phyloP scores from a whole-genome alignment of 2,888 invertebrate species.

The Rhamphomyia laevipes region DNA sequence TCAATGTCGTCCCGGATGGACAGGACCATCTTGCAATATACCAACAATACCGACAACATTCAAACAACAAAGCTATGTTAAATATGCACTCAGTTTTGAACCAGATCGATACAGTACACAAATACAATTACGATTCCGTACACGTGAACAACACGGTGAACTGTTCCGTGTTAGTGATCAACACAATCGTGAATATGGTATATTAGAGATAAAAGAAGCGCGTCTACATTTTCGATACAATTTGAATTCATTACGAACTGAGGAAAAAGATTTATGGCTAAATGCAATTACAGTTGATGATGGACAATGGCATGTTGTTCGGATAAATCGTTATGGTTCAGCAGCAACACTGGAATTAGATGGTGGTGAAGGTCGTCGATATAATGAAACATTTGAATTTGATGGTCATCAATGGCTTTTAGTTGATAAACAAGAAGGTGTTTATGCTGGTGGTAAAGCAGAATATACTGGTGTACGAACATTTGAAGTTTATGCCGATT shows the following conservation, averaged over 20 bases:
- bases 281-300: constrained; percentile 84
- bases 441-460: constrained; percentile 91
- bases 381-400: constrained; percentile 85
- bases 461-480: constrained; percentile 89
- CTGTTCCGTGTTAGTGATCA: constrained; percentile 89
- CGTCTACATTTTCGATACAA: constrained; percentile 85
- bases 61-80: constrained; percentile 89
- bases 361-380: constrained; percentile 86
- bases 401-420: constrained; percentile 84
- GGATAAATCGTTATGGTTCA: constrained; percentile 82
- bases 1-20: constrained; percentile 92
- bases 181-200: constrained; percentile 87
- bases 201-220: constrained; percentile 82
- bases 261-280: constrained; percentile 82
- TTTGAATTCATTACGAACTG: constrained; percentile 79
- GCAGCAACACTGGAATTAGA: constrained; percentile 87
- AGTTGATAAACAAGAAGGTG: constrained; percentile 89
- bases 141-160: constrained; percentile 85
- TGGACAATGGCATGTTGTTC: constrained; percentile 94
- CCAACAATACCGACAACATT: constrained; percentile 86
- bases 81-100: constrained; percentile 88
- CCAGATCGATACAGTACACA: constrained; percentile 87
- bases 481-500: constrained; percentile 89
- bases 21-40: constrained; percentile 76
- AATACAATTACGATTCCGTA: constrained; percentile 86